These are phyloP conservation scores for Pseudoips prasinana DNA, from an alignment of 2,888 invertebrate genomes.

Conservation along the genomic window DNA sequence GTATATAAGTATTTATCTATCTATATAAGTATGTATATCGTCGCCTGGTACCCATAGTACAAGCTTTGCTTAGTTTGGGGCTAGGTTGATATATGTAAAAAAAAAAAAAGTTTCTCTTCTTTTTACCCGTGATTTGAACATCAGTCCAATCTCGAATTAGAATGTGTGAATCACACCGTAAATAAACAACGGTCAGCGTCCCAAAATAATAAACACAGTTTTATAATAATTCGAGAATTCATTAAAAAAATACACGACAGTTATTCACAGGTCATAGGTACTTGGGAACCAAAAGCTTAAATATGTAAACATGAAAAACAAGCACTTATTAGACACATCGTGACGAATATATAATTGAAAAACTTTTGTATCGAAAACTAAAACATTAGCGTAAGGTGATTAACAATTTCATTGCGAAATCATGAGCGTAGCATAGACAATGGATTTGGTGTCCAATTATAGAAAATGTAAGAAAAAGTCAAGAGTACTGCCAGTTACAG, in stretches of 20 bases:
- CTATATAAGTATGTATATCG: too few relatives aligned
- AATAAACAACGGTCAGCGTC: too few relatives aligned
- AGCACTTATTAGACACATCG: conserved; percentile 25
- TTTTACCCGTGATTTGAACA: too few relatives aligned
- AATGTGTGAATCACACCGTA: too few relatives aligned
- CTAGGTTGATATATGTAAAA: too few relatives aligned
- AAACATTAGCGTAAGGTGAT: conserved; percentile 20
- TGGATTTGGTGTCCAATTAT: conserved; percentile 31
- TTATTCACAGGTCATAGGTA: conserved; percentile 11
- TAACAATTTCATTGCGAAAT: conserved; percentile 34
- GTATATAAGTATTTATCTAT: too few relatives aligned
- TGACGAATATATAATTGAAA: conserved; percentile 38
- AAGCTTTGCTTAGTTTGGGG: too few relatives aligned
- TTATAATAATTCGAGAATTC: background rate
- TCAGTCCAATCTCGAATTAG: too few relatives aligned
- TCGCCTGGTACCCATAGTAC: too few relatives aligned
- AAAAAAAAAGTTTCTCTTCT: too few relatives aligned
- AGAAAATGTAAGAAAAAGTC: conserved; percentile 9
- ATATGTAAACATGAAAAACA: conserved; percentile 3
- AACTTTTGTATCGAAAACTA: conserved; percentile 21
- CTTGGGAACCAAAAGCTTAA: conserved; percentile 24
- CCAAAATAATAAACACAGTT: too few relatives aligned
- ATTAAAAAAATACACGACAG: conserved; percentile 4
- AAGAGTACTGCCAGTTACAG: background rate
- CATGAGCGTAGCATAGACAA: conserved; percentile 33